These are phyloP conservation scores for Sinocyclocheilus maitianheensis DNA, from an alignment of 2,113 vertebrate species.

Conservation along the genomic window DNA sequence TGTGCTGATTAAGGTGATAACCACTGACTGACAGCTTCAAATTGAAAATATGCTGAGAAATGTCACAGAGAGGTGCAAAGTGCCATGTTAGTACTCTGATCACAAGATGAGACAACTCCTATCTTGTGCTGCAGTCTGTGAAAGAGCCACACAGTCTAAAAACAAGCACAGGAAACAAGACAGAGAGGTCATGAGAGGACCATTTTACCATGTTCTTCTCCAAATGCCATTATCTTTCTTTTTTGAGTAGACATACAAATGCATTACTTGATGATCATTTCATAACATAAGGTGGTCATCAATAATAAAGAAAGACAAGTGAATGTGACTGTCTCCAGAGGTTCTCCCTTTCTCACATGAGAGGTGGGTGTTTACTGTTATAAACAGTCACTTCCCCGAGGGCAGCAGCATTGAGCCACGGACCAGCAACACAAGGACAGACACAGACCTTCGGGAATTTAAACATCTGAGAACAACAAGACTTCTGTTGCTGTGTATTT, in stretches of 20 bases:
- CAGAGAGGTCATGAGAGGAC: neutral
- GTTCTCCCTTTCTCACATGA: neutral
- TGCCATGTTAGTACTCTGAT: neutral
- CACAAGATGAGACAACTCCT: neutral
- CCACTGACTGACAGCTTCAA: neutral
- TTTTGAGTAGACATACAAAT: neutral
- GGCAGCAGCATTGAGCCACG: constrained; percentile 1
- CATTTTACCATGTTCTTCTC: neutral
- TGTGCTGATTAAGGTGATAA: too few species aligned
- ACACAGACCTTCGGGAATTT: constrained; percentile 3
- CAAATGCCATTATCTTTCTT: neutral
- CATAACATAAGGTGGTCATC: neutral
- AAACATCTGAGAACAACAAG: neutral
- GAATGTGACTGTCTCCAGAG: neutral
- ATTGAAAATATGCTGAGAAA: neutral
- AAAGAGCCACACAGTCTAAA: neutral
- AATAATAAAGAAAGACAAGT: neutral
- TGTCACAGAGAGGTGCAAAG: constrained; percentile 8
- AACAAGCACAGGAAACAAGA: neutral
- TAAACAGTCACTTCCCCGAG: constrained; percentile 18
- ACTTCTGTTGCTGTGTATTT: neutral
- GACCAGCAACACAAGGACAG: constrained; percentile 17
- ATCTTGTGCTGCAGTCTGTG: neutral
- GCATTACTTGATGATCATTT: neutral
- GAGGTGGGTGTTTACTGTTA: constrained; percentile 48